Evolutionary conservation across 2,797 vertebrate species (phyloP), one percentile per base, ranked within the genome.

Genomic region (Leuciscus waleckii): DNA sequence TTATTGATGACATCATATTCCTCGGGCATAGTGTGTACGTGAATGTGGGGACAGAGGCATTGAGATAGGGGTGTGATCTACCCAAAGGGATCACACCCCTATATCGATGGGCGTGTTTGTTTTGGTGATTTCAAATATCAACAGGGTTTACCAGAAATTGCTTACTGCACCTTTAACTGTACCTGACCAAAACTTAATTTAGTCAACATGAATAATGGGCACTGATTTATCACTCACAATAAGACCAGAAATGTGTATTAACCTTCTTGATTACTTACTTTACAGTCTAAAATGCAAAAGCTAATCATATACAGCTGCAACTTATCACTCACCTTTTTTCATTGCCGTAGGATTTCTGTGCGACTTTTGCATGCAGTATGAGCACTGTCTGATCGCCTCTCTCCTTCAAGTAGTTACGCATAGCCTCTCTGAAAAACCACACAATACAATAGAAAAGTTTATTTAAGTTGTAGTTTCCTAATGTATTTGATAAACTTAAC

Each of bases 321-420:
- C 11, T 23, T 4, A 65, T 23, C 3, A 51, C 91, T 43, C 73
- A 98, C 98, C 98, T 97, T 95, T 99, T 99, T 90, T 99, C 98
- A 91, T 98, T 99, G 87, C 98, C 98, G 2, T 99, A 99, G 0
- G 98, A 99, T 90, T 99, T 99, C 92, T 99, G 98, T 83, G 98
- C 98, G 89, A 99, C 98, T 94, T 99, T 99, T 0, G 98, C 98
- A 32, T 99, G 98, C 80, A 99, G 95, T 91, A 99, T 99, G 88
- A 99, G 96, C 70, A 99, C 97, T 2, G 98, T 99, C 92, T 99
- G 98, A 95, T 99, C 98, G 41, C 98, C 96, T 92, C 97, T 95
- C 88, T 98, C 98, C 92, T 99, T 99, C 90, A 99, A 92, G 91
- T 99, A 99, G 93, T 97, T 98, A 85, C 98, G 94, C 98, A 99